A percentile compares a stretch with the other conserved stretches of the same genome.
Conservation (phyloP, 2,888 invertebrate species). For the Drosophila melanosoma region DNA sequence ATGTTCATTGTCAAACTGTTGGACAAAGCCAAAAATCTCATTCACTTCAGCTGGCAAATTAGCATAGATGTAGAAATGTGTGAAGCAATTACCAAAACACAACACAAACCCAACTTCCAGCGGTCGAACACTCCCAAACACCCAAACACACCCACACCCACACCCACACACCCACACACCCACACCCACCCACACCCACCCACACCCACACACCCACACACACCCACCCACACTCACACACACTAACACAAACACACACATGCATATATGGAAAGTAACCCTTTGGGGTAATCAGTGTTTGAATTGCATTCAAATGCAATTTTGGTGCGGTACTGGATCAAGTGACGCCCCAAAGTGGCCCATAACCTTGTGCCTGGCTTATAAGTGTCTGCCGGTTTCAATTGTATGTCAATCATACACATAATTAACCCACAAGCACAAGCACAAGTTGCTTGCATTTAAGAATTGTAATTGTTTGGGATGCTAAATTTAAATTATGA, state of each 20-base stretch:
- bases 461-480: constrained; percentile 4
- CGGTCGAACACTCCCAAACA: neutral
- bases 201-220: constrained; percentile 2
- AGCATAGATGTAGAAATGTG: constrained; percentile 69
- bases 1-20: constrained; percentile 32
- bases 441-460: constrained; percentile 11
- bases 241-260: neutral
- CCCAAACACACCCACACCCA: constrained; percentile 1
- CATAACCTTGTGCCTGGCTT: constrained; percentile 15
- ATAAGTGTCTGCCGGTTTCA: constrained; percentile 45
- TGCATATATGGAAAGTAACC: constrained; percentile 18
- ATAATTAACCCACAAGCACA: constrained; percentile 28
- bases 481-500: neutral
- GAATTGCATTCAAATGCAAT: constrained; percentile 46
- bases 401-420: constrained; percentile 60
- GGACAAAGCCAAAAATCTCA: constrained; percentile 58
- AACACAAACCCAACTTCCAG: constrained; percentile 20
- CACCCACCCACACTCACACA: neutral
- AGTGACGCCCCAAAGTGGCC: constrained; percentile 20
- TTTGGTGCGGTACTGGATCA: constrained; percentile 4
- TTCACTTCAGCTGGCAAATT: constrained; percentile 54
- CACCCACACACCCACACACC: neutral
- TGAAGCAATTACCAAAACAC: constrained; percentile 61
- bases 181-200: too few species aligned
- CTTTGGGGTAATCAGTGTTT: constrained; percentile 30